Evolutionary conservation across 35 echinoderm and acorn worm genomes (phyloP), one percentile per base, ranked within the genome.

Genomic region (Stichopus chloronotus): DNA sequence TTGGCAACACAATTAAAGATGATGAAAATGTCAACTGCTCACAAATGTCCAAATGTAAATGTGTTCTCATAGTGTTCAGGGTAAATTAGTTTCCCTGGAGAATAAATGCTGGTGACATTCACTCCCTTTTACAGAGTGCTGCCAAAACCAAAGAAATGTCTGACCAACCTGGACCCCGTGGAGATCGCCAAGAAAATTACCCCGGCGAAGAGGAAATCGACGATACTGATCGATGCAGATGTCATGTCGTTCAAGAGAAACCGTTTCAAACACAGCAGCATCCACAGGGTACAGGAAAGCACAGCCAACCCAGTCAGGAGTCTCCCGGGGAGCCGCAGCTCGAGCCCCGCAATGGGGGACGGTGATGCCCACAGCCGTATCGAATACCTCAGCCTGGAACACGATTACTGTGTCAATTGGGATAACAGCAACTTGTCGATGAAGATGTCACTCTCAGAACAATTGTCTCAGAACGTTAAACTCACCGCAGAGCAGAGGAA

Each of bases 171-270:
- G 0, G 90, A 91, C 24, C 90, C 90, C 76, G 88, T 83, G 11
- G 87, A 83, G 83, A 87, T 94, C 9, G 78, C 93, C 14, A 94
- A 91, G 80, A 94, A 94, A 57, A 94, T 94, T 20, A 78, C 52
- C 2, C 93, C 93, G 54, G 88, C 88, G 16, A 94, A 94, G 54
- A 91, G 93, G 56, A 94, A 94, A 91, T 94, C 93, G 1, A 56
- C 88, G 2, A 94, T 94, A 16, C 88, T 94, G 6, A 43, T 91
- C 13, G 93, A 94, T 25, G 43, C 78, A 52, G 71, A 90, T 17
- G 21, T 78, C 20, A 7, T 85, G 7, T 88, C 93, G 7, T 56
- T 69, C 9, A 94, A 91, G 88, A 56, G 54, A 12, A 81, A 54
- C 87, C 58, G 88, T 22, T 59, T 77, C 17, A 91, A 91, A 59